These are phyloP conservation scores for Euproctis similis DNA, from an alignment of 2,888 invertebrate species.

Conservation along the genomic window DNA sequence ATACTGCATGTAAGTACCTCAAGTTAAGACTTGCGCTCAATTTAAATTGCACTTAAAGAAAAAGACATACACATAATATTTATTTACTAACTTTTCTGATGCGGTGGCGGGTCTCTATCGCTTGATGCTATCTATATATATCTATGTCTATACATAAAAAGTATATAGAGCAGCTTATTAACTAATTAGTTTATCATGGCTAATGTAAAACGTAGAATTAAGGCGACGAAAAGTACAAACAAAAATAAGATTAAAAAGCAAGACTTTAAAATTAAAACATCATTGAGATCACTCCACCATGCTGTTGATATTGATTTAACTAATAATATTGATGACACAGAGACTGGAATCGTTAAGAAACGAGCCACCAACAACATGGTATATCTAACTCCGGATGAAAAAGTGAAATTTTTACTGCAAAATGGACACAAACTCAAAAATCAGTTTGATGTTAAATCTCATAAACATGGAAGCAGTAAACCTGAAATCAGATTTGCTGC, in stretches of 20 bases:
- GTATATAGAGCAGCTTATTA: constrained; percentile 44
- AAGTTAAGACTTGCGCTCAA: constrained; percentile 29
- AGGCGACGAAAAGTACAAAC: constrained; percentile 41
- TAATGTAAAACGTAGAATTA: constrained; percentile 57
- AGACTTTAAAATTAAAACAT: constrained; percentile 39
- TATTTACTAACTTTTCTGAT: constrained; percentile 41
- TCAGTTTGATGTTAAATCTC: constrained; percentile 16
- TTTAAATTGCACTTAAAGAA: constrained; percentile 30
- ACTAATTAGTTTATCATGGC: constrained; percentile 52
- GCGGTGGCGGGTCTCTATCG: constrained; percentile 58
- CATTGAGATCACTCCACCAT: constrained; percentile 32
- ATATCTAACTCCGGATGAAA: constrained; percentile 30
- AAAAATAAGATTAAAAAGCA: constrained; percentile 36
- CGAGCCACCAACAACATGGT: constrained; percentile 24
- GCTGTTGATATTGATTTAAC: constrained; percentile 2
- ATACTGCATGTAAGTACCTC: constrained; percentile 63
- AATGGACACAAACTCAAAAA: constrained; percentile 34
- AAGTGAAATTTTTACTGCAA: constrained; percentile 31
- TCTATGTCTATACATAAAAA: too few species aligned
- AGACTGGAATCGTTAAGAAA: constrained; percentile 23
- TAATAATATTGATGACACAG: constrained; percentile 1
- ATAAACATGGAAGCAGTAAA: constrained; percentile 6
- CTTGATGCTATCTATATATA: constrained; percentile 34
- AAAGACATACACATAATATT: constrained; percentile 17
- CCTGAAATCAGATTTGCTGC: constrained; percentile 1